These are phyloP conservation scores for Podarcis siculus DNA, from an alignment of 2,797 vertebrate genomes.

Conservation along the genomic window DNA sequence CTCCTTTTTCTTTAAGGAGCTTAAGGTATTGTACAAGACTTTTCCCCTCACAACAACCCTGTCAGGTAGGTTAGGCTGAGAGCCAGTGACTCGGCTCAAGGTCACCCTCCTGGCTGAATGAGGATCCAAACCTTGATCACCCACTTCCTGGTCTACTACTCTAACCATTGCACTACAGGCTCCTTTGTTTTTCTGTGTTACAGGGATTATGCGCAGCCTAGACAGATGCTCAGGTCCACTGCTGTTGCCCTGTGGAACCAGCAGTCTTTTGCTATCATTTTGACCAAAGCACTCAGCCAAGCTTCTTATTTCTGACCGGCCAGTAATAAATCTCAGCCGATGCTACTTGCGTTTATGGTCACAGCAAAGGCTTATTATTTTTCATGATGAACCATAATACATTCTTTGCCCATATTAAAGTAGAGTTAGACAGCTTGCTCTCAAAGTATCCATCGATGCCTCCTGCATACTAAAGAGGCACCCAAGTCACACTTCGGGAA, in stretches of 20 bases:
- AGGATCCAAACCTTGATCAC: no score
- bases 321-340: background rate
- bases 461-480: background rate
- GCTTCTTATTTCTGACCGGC: constrained; percentile 9
- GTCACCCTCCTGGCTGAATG: no score
- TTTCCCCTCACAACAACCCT: no score
- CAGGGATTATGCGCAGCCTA: background rate
- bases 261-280: background rate
- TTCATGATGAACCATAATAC: constrained; percentile 22
- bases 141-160: no score
- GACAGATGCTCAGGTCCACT: background rate
- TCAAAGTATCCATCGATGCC: background rate
- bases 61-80: no score
- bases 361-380: constrained; percentile 23
- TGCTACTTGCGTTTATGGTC: background rate
- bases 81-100: no score
- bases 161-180: no score
- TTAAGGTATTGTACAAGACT: no score
- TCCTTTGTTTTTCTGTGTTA: background rate
- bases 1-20: no score
- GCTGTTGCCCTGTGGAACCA: fast-evolving
- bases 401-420: constrained; percentile 7
- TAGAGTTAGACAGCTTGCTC: constrained; percentile 7
- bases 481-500: background rate
- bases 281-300: background rate